Evolutionary conservation across 2,888 invertebrate species (phyloP).

Genomic region (Pollenia amentaria): DNA sequence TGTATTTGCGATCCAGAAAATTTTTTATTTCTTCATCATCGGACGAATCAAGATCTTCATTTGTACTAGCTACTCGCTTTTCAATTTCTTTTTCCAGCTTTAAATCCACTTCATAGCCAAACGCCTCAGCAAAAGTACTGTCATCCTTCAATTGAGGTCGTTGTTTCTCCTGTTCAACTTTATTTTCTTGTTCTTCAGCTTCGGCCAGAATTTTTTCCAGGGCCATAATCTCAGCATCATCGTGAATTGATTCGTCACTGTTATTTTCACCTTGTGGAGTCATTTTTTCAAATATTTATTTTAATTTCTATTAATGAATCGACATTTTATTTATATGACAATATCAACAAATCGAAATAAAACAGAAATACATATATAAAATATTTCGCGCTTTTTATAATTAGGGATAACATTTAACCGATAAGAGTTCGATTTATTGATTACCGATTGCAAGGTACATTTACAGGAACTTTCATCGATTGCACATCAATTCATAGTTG

Average conservation of each 20-base stretch:
- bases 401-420: constrained; percentile 2
- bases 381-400: constrained; percentile 57
- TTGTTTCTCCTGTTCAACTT: neutral
- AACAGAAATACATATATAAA: constrained; percentile 17
- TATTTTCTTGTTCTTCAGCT: constrained; percentile 76
- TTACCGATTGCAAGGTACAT: neutral
- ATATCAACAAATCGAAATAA: neutral
- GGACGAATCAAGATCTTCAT: constrained; percentile 88
- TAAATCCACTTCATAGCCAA: constrained; percentile 79
- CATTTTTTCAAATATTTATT: neutral
- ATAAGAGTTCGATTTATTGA: constrained; percentile 11
- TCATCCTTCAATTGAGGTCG: constrained; percentile 79
- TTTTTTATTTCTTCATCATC: constrained; percentile 92
- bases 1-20: constrained; percentile 90
- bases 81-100: constrained; percentile 63
- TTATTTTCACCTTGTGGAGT: constrained; percentile 64
- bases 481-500: neutral
- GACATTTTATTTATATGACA: neutral
- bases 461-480: too few relatives aligned
- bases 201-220: constrained; percentile 80
- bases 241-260: constrained; percentile 76
- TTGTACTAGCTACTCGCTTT: constrained; percentile 46
- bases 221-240: constrained; percentile 80
- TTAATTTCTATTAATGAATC: neutral
- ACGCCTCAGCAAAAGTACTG: constrained; percentile 80